Percentiles rank a stretch among this genome's conserved stretches.
Conservation (phyloP, 2,888 invertebrate species). For the Mythimna pallens region DNA sequence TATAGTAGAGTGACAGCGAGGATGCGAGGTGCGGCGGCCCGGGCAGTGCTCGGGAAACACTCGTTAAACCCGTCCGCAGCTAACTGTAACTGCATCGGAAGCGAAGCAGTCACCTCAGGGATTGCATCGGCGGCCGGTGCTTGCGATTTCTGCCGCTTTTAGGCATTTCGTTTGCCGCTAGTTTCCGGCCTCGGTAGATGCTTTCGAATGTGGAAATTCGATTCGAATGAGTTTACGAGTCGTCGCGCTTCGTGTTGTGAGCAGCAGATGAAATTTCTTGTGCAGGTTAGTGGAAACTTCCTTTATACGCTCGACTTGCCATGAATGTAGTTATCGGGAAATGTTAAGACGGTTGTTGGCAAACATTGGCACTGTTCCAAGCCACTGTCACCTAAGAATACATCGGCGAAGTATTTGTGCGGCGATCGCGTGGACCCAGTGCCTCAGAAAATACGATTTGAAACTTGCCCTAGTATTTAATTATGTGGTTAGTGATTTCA, state of each 20-base stretch:
- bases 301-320: conserved; percentile 77
- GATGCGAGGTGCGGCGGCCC: conserved; percentile 73
- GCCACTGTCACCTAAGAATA: conserved; percentile 70
- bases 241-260: conserved; percentile 75
- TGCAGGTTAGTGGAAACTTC: conserved; percentile 80
- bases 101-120: conserved; percentile 75
- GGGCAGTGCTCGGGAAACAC: conserved; percentile 77
- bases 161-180: conserved; percentile 70
- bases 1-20: conserved; percentile 71
- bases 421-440: conserved; percentile 61
- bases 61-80: conserved; percentile 75
- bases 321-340: conserved; percentile 81
- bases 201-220: conserved; percentile 76
- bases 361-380: conserved; percentile 82
- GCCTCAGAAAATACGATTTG: conserved; percentile 61
- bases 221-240: conserved; percentile 80
- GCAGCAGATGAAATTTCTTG: conserved; percentile 70
- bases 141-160: conserved; percentile 70
- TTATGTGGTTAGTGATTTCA: conserved; percentile 12
- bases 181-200: conserved; percentile 65
- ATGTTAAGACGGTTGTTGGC: conserved; percentile 81
- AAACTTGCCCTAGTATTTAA: conserved; percentile 53
- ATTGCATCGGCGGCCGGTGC: conserved; percentile 64
- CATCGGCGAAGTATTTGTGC: conserved; percentile 59
- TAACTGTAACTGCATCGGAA: conserved; percentile 78